Evolutionary conservation across 2,888 invertebrate genomes (phyloP).

Genomic region (Cremastinae sp.): DNA sequence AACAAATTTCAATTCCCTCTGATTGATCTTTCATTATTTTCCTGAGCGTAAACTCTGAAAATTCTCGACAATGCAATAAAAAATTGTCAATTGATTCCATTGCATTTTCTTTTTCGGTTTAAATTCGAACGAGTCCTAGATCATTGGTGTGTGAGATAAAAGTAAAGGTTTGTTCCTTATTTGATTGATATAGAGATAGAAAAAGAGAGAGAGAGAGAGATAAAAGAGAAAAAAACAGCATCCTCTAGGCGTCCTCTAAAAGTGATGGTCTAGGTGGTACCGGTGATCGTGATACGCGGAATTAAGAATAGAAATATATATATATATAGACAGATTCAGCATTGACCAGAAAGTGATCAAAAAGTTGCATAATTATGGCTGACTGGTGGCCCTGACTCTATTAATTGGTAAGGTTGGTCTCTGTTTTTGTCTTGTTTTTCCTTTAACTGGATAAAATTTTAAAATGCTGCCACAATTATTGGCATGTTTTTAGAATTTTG

Average conservation of each 20-base stretch:
- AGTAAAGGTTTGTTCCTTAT: no score
- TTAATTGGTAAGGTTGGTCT: conserved; percentile 60
- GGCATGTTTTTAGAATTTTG: conserved; percentile 12
- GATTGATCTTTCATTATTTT: no score
- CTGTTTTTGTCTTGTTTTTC: conserved; percentile 18
- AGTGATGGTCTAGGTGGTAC: conserved; percentile 61
- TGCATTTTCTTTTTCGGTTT: not conserved
- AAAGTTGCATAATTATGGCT: conserved; percentile 63
- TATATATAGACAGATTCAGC: conserved; percentile 38
- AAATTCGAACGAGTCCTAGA: no score
- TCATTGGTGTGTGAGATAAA: no score
- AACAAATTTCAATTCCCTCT: no score
- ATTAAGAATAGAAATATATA: conserved; percentile 42
- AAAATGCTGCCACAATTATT: conserved; percentile 4
- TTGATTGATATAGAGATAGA: not conserved
- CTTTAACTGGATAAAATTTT: not conserved
- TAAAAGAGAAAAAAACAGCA: conserved; percentile 46
- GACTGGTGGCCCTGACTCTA: conserved; percentile 66
- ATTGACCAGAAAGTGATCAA: conserved; percentile 52
- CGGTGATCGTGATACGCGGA: conserved; percentile 64
- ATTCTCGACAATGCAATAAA: no score
- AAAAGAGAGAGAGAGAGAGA: conserved; percentile 3
- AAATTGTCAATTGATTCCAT: not conserved
- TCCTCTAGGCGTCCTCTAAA: conserved; percentile 58
- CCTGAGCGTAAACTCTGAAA: no score